Evolutionary conservation across 30 jellyfish, hydroid and myxozoan genomes (phyloP), one percentile per base, ranked within the genome.

Genomic region (Turritopsis dohrnii): DNA sequence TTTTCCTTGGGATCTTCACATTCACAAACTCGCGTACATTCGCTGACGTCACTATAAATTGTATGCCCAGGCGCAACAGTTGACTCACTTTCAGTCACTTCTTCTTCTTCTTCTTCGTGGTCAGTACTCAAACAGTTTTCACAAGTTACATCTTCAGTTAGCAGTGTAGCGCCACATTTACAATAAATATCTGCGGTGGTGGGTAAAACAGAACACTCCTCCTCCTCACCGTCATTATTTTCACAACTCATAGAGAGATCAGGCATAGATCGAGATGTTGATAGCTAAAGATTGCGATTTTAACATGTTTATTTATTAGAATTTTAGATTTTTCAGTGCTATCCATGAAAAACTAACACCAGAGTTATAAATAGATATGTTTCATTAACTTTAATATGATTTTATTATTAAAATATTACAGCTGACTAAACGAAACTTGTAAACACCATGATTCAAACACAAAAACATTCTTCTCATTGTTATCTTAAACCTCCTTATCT

Each of bases 91-190:
- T n/a, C 28, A 8, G 77, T 69, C 9, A 69, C 22, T 41, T 41
- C 60, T 13, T 41, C 60, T 13, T 41, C 60, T 3, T 41, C 60
- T 0, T 76, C 84, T 1, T 29, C 76, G 21, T 31, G 52, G 13
- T 41, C 60, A 41, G 60, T 41, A 13, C 60, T 41, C 1, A 28
- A 28, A 84, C 87, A 80, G 16, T 80, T 76, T 21, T 80, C 76
- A 66, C 87, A 80, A 17, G 65, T 52, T 9, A 16, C 18, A 0
- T 65, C 87, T 9, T 80, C 80, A 17, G 27, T 76, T 21, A 53
- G 53, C 17, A 80, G 25, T n/a, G 23, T 80, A 25, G 54, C 66
- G 0, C 85, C 87, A 80, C 87, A 80, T 24, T 53, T 26, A 52
- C 87, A 80, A 23, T n/a, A 9, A 13, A 76, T 21, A 26, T 28